Percentiles rank a stretch among this genome's conserved stretches.
These are phyloP conservation scores for Muscina levida DNA, from an alignment of 2,888 invertebrate genomes.

Conservation along the genomic window DNA sequence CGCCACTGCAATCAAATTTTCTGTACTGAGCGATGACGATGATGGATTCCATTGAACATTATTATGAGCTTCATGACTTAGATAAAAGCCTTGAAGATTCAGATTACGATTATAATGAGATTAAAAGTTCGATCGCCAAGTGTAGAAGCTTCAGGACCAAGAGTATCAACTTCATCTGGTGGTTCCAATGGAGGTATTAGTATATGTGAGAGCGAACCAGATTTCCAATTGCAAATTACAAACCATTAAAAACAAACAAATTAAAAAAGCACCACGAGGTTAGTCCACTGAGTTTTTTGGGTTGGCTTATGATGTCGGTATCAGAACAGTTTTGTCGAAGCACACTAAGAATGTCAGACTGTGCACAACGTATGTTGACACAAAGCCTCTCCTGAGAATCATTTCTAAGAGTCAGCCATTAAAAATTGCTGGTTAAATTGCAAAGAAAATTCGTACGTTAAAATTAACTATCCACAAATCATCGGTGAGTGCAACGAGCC, in stretches of 20 bases:
- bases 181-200: slow-evolving; percentile 42
- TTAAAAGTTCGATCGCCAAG: not conserved
- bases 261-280: not conserved
- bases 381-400: not conserved
- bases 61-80: not conserved
- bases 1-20: too few species aligned
- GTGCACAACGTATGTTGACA: not conserved
- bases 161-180: slow-evolving; percentile 35
- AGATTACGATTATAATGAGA: slow-evolving; percentile 43
- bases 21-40: slow-evolving; percentile 13
- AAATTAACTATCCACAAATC: not conserved
- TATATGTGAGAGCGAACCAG: not conserved
- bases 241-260: not conserved
- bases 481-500: not conserved
- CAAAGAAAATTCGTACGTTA: not conserved
- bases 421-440: not conserved
- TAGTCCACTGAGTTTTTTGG: not conserved
- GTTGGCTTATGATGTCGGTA: not conserved
- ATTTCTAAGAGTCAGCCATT: not conserved
- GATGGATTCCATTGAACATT: slow-evolving; percentile 7
- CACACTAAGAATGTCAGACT: slow-evolving; percentile 22
- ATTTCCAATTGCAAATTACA: not conserved
- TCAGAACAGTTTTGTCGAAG: slow-evolving; percentile 8
- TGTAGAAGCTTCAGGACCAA: too few species aligned
- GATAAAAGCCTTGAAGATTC: slow-evolving; percentile 40